Evolutionary conservation across 2,797 vertebrate species (phyloP).

Genomic region (Phrynocephalus forsythii): DNA sequence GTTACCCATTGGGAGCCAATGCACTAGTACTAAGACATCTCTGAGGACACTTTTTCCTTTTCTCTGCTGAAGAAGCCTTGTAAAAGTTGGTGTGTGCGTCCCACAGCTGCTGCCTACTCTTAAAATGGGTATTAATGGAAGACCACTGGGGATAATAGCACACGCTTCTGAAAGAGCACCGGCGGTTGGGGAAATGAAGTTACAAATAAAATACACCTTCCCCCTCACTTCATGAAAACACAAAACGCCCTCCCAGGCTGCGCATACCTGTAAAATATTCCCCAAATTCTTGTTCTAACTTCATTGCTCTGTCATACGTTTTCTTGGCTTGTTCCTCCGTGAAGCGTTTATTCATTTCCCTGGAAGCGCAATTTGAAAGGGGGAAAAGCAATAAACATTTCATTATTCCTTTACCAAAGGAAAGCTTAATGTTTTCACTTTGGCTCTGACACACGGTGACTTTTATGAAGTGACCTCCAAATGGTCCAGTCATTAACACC

Average conservation of each 20-base stretch:
- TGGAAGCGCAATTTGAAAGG: conserved; percentile 67
- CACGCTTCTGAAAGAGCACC: too few species aligned
- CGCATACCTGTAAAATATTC: conserved; percentile 96
- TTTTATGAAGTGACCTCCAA: too few species aligned
- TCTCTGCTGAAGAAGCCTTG: background rate
- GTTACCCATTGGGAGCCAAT: too few species aligned
- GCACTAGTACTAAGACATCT: too few species aligned
- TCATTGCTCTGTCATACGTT: conserved; percentile 93
- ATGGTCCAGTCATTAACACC: too few species aligned
- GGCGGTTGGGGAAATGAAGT: too few species aligned
- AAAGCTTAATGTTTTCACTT: background rate
- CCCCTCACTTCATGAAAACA: background rate
- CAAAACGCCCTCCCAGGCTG: background rate
- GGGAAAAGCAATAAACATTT: conserved; percentile 8
- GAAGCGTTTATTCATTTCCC: conserved; percentile 97
- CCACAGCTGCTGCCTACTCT: too few species aligned
- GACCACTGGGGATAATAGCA: too few species aligned
- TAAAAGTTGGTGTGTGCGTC: too few species aligned
- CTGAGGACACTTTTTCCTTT: background rate
- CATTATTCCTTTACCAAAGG: background rate
- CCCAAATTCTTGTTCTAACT: conserved; percentile 98
- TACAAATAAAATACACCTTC: background rate
- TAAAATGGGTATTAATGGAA: too few species aligned
- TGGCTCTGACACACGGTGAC: too few species aligned
- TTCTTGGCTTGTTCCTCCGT: conserved; percentile 98